A percentile compares a stretch with the other conserved stretches of the same genome.
Conservation (phyloP, 2,888 invertebrate genomes). For the Meganola albula region DNA sequence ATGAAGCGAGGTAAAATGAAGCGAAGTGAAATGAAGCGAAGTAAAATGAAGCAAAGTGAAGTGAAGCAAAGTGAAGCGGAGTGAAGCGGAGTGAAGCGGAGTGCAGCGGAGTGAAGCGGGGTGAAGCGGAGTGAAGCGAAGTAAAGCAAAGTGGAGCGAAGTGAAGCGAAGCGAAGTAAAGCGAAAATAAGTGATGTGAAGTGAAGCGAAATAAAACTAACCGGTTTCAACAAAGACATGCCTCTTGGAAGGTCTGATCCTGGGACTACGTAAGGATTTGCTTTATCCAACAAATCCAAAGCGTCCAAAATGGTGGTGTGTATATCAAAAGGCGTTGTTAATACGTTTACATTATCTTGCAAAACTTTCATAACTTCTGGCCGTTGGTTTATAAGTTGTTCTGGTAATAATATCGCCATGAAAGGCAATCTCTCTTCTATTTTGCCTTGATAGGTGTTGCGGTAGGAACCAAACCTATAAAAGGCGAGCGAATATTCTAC, state of each 20-base stretch:
- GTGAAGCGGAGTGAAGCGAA: conserved; percentile 4
- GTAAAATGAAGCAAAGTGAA: no score
- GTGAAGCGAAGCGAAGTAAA: conserved; percentile 4
- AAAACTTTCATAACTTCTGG: conserved; percentile 80
- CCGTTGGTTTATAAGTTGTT: conserved; percentile 80
- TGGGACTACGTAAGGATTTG: conserved; percentile 42
- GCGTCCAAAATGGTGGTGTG: conserved; percentile 82
- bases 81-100: neutral
- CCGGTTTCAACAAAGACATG: conserved; percentile 80
- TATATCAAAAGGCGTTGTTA: conserved; percentile 93
- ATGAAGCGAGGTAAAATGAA: no score
- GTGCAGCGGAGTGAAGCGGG: neutral
- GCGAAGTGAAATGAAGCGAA: no score
- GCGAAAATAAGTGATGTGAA: conserved; percentile 11
- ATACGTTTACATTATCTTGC: conserved; percentile 79
- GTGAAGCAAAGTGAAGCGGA: neutral
- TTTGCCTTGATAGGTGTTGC: conserved; percentile 92
- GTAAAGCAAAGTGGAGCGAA: neutral
- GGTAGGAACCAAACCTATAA: conserved; percentile 87
- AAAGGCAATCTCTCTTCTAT: conserved; percentile 94
- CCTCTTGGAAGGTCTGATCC: conserved; percentile 76
- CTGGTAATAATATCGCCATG: conserved; percentile 87
- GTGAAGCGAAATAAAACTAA: no score
- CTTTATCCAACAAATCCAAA: conserved; percentile 65
- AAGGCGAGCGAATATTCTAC: no score